phyloP scores from a whole-genome alignment of 2,113 vertebrate species.

The Ciconia boyciana region DNA sequence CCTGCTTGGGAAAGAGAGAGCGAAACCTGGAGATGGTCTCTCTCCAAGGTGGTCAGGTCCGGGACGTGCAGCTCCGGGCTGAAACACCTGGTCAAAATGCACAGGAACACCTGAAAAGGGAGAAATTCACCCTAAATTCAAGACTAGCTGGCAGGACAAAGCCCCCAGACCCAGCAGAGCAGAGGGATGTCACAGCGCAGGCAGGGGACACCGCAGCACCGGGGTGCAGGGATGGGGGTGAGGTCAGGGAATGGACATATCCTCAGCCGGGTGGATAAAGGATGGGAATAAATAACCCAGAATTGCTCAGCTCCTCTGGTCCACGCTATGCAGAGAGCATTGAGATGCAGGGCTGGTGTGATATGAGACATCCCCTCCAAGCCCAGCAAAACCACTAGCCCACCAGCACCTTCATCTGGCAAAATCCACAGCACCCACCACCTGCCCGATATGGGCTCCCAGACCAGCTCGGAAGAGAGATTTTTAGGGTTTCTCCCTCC shows the following conservation, averaged over 20 bases:
- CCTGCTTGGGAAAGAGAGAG: background rate
- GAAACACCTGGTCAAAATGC: background rate
- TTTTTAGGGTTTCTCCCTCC: background rate
- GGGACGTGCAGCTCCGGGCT: background rate
- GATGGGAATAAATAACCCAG: background rate
- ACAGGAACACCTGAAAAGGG: background rate
- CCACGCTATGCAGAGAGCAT: background rate
- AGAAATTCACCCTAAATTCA: background rate
- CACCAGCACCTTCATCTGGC: background rate
- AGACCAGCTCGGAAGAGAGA: background rate
- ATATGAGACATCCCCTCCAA: background rate
- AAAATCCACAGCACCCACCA: background rate
- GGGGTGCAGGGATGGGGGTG: background rate
- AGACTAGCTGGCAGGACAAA: background rate
- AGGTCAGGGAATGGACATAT: background rate
- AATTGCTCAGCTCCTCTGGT: background rate
- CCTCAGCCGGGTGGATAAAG: background rate
- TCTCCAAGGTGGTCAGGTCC: rapidly evolving
- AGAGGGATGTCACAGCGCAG: background rate
- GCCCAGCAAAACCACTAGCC: background rate
- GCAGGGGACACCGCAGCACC: background rate
- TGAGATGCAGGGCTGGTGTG: background rate
- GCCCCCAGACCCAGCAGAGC: background rate
- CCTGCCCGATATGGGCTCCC: rapidly evolving
- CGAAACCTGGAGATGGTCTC: background rate